A percentile compares a stretch with the other conserved stretches of the same genome.
phyloP scores from a whole-genome alignment of 2,888 invertebrate species.

The Dermolepida albohirtum region DNA sequence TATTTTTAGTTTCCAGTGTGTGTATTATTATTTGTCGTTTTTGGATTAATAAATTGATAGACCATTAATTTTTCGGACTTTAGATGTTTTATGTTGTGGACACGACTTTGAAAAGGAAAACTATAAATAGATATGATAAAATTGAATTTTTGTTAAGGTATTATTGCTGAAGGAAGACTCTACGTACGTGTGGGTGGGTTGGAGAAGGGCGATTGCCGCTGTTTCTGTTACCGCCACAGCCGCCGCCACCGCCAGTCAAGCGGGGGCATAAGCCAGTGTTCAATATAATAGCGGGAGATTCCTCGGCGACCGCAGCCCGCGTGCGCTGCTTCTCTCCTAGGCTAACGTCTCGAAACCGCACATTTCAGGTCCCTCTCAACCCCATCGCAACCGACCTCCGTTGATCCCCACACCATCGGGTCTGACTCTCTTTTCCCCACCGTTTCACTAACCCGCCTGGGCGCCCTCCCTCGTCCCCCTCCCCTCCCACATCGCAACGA shows the following conservation, averaged over 20 bases:
- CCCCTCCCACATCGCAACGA: slow-evolving; percentile 33
- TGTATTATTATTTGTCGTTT: too few species aligned
- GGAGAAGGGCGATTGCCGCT: slow-evolving; percentile 8
- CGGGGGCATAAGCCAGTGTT: slow-evolving; percentile 62
- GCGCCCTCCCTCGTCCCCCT: slow-evolving; percentile 39
- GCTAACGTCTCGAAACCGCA: slow-evolving; percentile 66
- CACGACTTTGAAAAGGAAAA: too few species aligned
- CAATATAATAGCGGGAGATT: slow-evolving; percentile 66
- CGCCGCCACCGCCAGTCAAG: slow-evolving; percentile 41
- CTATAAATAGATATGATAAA: too few species aligned
- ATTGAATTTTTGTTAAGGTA: too few species aligned
- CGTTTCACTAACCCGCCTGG: slow-evolving; percentile 51
- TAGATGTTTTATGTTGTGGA: too few species aligned
- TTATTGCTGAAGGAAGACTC: too few species aligned
- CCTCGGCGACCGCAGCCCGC: slow-evolving; percentile 65
- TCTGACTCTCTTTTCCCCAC: slow-evolving; percentile 35
- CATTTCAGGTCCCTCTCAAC: slow-evolving; percentile 62
- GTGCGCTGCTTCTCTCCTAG: slow-evolving; percentile 63
- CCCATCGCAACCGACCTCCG: slow-evolving; percentile 49
- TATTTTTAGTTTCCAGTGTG: too few species aligned
- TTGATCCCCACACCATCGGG: slow-evolving; percentile 30
- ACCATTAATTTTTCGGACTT: too few species aligned
- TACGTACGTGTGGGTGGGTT: slow-evolving; percentile 3
- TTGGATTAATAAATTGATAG: too few species aligned
- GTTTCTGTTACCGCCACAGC: slow-evolving; percentile 23